Evolutionary conservation across 2,797 vertebrate genomes (phyloP).

Genomic region (Zalophus californianus): DNA sequence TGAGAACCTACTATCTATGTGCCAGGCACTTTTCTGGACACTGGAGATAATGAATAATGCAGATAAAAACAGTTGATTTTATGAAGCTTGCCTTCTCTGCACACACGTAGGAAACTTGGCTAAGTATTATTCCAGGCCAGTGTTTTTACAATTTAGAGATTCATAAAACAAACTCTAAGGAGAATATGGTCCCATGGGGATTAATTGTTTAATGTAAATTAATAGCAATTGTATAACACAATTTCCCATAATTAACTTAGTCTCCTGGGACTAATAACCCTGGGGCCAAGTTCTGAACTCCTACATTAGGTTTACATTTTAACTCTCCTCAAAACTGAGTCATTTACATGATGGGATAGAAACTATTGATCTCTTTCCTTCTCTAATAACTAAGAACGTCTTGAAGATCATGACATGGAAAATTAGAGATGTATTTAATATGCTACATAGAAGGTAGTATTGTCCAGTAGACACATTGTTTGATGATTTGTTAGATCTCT

Average conservation of each 20-base stretch:
- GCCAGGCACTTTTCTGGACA: neutral
- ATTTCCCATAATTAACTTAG: neutral
- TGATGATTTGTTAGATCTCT: neutral
- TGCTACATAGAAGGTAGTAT: neutral
- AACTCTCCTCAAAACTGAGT: neutral
- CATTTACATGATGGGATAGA: neutral
- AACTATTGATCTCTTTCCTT: neutral
- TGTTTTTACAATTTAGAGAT: neutral
- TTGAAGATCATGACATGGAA: neutral
- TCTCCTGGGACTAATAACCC: neutral
- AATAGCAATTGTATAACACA: neutral
- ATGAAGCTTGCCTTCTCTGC: neutral
- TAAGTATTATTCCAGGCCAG: constrained; percentile 23
- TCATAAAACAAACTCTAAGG: constrained; percentile 15
- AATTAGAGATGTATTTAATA: constrained; percentile 1
- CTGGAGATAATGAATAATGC: neutral
- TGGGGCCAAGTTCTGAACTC: neutral
- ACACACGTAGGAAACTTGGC: neutral
- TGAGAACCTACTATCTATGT: neutral
- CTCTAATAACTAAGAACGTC: neutral
- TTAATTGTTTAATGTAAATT: neutral
- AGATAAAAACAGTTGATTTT: neutral
- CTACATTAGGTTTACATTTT: neutral
- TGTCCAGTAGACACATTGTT: neutral
- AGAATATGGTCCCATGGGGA: neutral